Conservation (phyloP, 2,113 vertebrate species). For the Eira barbara region DNA sequence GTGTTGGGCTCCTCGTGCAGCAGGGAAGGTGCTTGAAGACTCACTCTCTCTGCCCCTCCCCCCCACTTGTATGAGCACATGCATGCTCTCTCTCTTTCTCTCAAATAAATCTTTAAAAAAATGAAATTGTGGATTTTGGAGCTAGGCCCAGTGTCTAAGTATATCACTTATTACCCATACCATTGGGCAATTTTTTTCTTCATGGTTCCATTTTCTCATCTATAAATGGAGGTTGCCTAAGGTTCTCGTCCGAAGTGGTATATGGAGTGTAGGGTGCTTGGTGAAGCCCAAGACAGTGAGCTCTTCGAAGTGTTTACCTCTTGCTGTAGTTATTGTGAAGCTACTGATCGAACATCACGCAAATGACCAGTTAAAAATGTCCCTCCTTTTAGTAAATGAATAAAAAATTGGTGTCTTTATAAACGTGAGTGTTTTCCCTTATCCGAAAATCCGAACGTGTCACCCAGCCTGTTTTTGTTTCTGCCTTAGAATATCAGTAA, state of each 20-base stretch:
- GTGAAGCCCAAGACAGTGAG: neutral
- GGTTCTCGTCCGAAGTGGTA: neutral
- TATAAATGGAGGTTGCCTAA: neutral
- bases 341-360: neutral
- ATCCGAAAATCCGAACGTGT: conserved; percentile 42
- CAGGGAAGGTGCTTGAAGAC: neutral
- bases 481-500: conserved; percentile 12
- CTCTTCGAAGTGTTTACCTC: neutral
- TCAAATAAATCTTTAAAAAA: neutral
- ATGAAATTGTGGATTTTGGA: neutral
- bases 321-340: neutral
- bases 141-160: neutral
- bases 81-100: neutral
- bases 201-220: neutral
- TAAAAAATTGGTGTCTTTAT: conserved; percentile 12
- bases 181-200: neutral
- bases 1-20: accelerated
- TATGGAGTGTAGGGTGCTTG: neutral
- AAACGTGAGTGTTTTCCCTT: conserved; percentile 1
- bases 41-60: too few relatives aligned
- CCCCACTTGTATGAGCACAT: neutral
- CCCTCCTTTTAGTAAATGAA: conserved; percentile 18
- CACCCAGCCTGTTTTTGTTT: conserved; percentile 35
- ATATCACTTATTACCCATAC: neutral
- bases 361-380: too few relatives aligned